Conservation (phyloP, 2,113 vertebrate genomes). For the Leucoraja erinaceus region DNA sequence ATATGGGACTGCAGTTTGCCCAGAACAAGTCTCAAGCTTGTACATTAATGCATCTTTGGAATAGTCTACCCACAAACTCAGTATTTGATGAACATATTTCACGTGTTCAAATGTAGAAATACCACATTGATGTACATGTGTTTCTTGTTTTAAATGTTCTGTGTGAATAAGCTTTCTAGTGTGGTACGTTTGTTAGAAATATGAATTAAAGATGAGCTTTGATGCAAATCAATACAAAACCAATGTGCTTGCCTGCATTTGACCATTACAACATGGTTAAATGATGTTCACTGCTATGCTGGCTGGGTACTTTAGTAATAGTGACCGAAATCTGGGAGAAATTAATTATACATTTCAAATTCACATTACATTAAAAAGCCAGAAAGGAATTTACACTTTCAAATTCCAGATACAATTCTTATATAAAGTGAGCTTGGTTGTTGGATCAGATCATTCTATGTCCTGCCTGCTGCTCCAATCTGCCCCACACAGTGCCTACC, state of each 20-base stretch:
- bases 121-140: not conserved
- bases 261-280: not conserved
- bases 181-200: not conserved
- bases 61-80: not conserved
- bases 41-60: too few species aligned
- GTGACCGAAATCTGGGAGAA: too few species aligned
- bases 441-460: too few species aligned
- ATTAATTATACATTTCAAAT: too few species aligned
- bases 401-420: too few species aligned
- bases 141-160: not conserved
- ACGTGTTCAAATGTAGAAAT: not conserved
- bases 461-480: too few species aligned
- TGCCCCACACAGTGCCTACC: too few species aligned
- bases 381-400: too few species aligned
- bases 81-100: too few species aligned
- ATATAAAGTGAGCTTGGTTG: too few species aligned
- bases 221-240: slow-evolving; percentile 1
- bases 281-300: not conserved
- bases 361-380: too few species aligned
- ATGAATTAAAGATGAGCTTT: not conserved
- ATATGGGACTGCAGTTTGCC: not conserved
- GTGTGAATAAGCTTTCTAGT: not conserved
- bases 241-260: not conserved
- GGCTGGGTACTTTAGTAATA: too few species aligned
- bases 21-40: not conserved